A percentile compares a stretch with the other conserved stretches of the same genome.
Conservation (phyloP, 2,797 vertebrate genomes). For the Eurystomus glaucurus region DNA sequence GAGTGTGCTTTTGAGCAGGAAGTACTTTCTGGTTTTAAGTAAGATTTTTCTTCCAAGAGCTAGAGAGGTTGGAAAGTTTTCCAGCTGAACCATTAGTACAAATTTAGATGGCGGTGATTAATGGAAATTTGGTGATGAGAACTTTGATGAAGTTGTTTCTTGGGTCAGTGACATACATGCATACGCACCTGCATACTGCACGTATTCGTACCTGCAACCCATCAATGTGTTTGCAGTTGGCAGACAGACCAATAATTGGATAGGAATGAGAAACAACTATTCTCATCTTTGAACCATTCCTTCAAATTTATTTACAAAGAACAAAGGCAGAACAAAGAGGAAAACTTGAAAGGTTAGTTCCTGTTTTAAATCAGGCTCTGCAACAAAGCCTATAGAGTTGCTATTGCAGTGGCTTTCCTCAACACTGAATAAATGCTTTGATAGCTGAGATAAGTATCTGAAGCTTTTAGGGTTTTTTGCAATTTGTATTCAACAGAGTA, state of each 20-base stretch:
- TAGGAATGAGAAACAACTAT: background rate
- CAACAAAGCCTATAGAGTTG: background rate
- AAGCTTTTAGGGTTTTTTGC: background rate
- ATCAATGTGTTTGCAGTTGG: background rate
- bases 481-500: background rate
- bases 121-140: background rate
- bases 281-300: background rate
- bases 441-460: background rate
- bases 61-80: background rate
- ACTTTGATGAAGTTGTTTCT: background rate
- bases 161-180: background rate
- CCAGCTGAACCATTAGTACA: background rate
- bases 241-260: background rate
- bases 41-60: background rate
- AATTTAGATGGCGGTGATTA: rapidly evolving
- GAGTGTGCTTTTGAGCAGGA: background rate
- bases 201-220: rapidly evolving
- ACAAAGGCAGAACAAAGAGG: background rate
- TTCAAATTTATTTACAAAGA: background rate
- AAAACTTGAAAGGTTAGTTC: background rate
- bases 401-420: background rate
- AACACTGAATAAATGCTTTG: background rate
- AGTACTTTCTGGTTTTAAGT: background rate
- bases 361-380: background rate
- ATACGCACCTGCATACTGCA: too few species aligned